phyloP scores from a whole-genome alignment of 2,888 invertebrate genomes.

The Petrophora chlorosata region DNA sequence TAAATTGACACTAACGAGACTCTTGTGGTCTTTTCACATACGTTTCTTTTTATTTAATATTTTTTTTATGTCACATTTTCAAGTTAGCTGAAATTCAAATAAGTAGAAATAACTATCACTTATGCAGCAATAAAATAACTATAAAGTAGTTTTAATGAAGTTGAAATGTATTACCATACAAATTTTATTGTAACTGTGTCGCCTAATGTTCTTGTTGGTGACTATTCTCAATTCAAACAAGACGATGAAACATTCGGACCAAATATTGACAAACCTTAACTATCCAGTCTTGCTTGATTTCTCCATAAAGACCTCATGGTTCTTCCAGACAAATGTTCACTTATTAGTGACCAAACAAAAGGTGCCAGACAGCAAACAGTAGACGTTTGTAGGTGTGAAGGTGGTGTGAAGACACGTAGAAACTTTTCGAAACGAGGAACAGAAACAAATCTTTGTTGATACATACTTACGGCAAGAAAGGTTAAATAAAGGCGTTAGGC shows the following conservation, averaged over 20 bases:
- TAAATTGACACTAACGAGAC: slow-evolving; percentile 20
- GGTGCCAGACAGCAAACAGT: slow-evolving; percentile 34
- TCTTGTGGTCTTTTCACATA: slow-evolving; percentile 12
- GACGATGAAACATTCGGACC: neutral
- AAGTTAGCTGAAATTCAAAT: too few relatives aligned
- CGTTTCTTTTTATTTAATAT: neutral
- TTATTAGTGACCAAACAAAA: slow-evolving; percentile 35
- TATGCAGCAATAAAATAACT: too few relatives aligned
- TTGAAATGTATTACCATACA: too few relatives aligned
- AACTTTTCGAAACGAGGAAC: slow-evolving; percentile 21
- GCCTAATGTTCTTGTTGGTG: too few relatives aligned
- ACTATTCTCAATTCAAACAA: neutral
- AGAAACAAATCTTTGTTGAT: slow-evolving; percentile 22
- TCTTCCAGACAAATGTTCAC: slow-evolving; percentile 19
- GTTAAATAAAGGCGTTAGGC: slow-evolving; percentile 17
- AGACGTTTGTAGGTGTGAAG: slow-evolving; percentile 30
- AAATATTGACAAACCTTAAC: neutral
- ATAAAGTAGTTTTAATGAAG: too few relatives aligned
- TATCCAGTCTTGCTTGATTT: neutral
- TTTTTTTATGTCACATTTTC: too few relatives aligned
- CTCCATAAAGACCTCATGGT: neutral
- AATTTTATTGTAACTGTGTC: too few relatives aligned
- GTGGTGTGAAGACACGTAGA: slow-evolving; percentile 28
- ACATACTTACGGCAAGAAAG: slow-evolving; percentile 12
- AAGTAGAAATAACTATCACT: too few relatives aligned